phyloP scores from a whole-genome alignment of 2,113 vertebrate genomes.

The Rhizomys pruinosus region DNA sequence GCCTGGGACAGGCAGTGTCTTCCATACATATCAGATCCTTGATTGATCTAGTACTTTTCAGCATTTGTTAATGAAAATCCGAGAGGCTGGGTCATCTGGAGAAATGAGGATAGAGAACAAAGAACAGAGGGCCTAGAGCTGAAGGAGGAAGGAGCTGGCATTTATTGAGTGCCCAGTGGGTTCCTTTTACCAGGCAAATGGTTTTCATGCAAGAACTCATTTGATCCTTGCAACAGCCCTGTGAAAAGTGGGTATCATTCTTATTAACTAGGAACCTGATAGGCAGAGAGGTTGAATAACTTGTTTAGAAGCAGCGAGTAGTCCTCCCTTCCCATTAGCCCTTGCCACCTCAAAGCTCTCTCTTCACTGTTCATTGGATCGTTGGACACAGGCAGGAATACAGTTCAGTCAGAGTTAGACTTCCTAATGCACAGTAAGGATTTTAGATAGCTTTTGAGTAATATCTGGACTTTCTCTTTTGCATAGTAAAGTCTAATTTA shows the following conservation, averaged over 20 bases:
- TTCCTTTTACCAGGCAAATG: constrained; percentile 15
- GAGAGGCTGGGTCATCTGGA: constrained; percentile 67
- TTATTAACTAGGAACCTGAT: constrained; percentile 48
- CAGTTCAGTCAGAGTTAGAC: background rate
- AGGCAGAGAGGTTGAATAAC: constrained; percentile 40
- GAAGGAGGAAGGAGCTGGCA: constrained; percentile 40
- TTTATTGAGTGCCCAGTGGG: constrained; percentile 55
- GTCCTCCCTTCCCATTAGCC: background rate
- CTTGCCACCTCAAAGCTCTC: background rate
- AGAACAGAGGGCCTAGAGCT: constrained; percentile 49
- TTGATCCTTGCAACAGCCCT: constrained; percentile 12
- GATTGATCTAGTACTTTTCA: constrained; percentile 38
- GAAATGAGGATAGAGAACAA: constrained; percentile 47
- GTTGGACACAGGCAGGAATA: background rate
- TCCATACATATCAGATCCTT: constrained; percentile 8
- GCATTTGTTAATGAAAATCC: constrained; percentile 60
- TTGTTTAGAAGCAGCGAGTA: constrained; percentile 3
- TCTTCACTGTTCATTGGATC: background rate
- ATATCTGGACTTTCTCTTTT: constrained; percentile 5
- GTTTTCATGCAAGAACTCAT: constrained; percentile 40
- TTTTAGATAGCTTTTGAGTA: constrained; percentile 48
- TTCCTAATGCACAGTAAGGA: constrained; percentile 11
- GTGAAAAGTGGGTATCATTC: constrained; percentile 30
- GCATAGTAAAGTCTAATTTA: constrained; percentile 3
- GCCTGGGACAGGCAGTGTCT: background rate